Base-by-base conservation (phyloP, 2,888 invertebrate species). In the Periphyllus acericola region DNA sequence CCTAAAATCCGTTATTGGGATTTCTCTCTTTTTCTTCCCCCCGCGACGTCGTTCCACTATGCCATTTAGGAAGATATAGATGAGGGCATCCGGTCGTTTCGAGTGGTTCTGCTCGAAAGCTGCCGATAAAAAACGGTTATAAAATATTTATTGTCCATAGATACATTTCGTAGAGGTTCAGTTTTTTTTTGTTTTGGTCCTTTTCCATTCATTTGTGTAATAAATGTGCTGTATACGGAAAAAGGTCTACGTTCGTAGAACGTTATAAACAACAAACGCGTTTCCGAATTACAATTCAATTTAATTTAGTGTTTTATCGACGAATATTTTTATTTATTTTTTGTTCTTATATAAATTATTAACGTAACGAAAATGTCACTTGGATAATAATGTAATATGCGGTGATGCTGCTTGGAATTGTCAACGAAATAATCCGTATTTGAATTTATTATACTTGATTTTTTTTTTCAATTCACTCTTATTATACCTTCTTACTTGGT, bases 41-140 rank as follows among this genome's bases (percentile, higher is more conserved):
- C n/a, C n/a, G n/a, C 68, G 32, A 79, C n/a, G 32, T 75, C 66
- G 40, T 84, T 40, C 60, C 40, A 84, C 66, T n/a, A n/a, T n/a
- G n/a, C n/a, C 75, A 40, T 84, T 75, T 75, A 76, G 29, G 40
- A 76, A 84, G 40, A 75, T 84, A 75, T 32, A 32, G 40, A 60
- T 11, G 29, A 5, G 21, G 40, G 36, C 19, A 71, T 83, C 34
- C n/a, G 66, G 60, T 75, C 66, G 60, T 83, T 75, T 66, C 25
- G 66, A 75, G 29, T 21, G 40, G 66, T 75, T 32, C 66, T 55
- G 11, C 66, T 60, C 32, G 29, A 75, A 84, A 66, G 32, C 60
- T 60, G 21, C 36, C 32, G 40, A 84, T 83, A 83, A 83, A 83
- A 83, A 83, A 66, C 66, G 17, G 19, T 36, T 21, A 83, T 84